A percentile compares a stretch with the other conserved stretches of the same genome.
Conservation (phyloP, 2,888 invertebrate species). For the Rhyacophila evoluta region DNA sequence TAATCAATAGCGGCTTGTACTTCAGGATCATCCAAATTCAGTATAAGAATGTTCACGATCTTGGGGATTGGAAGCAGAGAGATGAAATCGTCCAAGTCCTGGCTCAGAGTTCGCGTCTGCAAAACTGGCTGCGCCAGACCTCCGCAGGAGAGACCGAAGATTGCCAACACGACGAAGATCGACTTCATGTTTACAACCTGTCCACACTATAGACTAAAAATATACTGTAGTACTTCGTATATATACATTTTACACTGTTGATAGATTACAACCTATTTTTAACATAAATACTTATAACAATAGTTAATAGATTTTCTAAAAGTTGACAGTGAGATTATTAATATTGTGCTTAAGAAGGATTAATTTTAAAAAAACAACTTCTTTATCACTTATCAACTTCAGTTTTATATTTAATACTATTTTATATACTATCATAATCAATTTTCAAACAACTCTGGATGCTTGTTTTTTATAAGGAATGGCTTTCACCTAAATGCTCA, state of each 20-base stretch:
- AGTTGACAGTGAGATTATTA: too few relatives aligned
- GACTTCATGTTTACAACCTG: background rate
- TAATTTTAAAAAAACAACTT: too few relatives aligned
- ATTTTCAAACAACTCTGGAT: too few relatives aligned
- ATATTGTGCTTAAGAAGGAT: too few relatives aligned
- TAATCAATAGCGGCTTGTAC: conserved; percentile 30
- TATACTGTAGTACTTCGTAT: background rate
- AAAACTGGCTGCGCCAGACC: background rate
- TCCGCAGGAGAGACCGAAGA: background rate
- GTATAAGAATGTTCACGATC: conserved; percentile 29
- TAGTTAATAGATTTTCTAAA: too few relatives aligned
- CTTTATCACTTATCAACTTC: too few relatives aligned
- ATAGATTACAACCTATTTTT: too few relatives aligned
- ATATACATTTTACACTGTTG: background rate
- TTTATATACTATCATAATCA: too few relatives aligned
- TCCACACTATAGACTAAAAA: background rate
- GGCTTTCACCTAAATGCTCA: too few relatives aligned
- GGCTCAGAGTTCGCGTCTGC: background rate
- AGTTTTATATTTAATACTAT: too few relatives aligned
- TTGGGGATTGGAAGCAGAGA: conserved; percentile 32
- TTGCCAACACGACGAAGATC: background rate
- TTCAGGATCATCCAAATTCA: conserved; percentile 40
- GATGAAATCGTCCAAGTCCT: conserved; percentile 42
- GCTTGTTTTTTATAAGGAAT: too few relatives aligned
- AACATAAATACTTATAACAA: too few relatives aligned